Evolutionary conservation across 2,888 invertebrate species (phyloP).

Genomic region (Stenurella melanura): DNA sequence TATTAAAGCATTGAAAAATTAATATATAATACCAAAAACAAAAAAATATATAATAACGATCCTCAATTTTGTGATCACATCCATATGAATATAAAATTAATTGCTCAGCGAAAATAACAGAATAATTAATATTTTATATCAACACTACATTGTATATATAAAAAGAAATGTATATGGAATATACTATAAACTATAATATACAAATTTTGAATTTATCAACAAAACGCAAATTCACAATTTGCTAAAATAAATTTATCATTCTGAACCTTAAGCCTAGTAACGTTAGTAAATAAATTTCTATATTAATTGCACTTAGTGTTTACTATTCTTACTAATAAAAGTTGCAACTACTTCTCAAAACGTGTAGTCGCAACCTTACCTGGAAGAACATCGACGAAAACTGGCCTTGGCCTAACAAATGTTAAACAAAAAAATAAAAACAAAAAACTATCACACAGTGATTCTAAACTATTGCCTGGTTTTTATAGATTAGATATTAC

Average conservation of each 20-base stretch:
- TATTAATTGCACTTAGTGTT: constrained; percentile 73
- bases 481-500: constrained; percentile 57
- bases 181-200: constrained; percentile 36
- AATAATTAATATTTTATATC: constrained; percentile 27
- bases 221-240: constrained; percentile 64
- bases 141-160: constrained; percentile 33
- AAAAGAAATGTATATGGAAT: constrained; percentile 38
- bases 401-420: constrained; percentile 72
- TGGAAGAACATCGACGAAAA: constrained; percentile 73
- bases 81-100: constrained; percentile 48
- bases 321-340: constrained; percentile 61
- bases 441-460: constrained; percentile 67
- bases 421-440: constrained; percentile 67
- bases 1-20: constrained; percentile 57
- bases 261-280: constrained; percentile 62
- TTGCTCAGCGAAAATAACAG: constrained; percentile 47
- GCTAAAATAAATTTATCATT: constrained; percentile 62
- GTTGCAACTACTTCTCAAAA: constrained; percentile 55
- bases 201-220: constrained; percentile 42
- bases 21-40: constrained; percentile 50
- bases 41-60: constrained; percentile 51
- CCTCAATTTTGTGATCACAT: constrained; percentile 55
- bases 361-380: constrained; percentile 61
- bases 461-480: constrained; percentile 65
- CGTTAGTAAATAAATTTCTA: constrained; percentile 71